Percentiles rank a stretch among this genome's conserved stretches.
Evolutionary conservation across 2,888 invertebrate genomes (phyloP).

Genomic region (Pseudococcus longispinus): DNA sequence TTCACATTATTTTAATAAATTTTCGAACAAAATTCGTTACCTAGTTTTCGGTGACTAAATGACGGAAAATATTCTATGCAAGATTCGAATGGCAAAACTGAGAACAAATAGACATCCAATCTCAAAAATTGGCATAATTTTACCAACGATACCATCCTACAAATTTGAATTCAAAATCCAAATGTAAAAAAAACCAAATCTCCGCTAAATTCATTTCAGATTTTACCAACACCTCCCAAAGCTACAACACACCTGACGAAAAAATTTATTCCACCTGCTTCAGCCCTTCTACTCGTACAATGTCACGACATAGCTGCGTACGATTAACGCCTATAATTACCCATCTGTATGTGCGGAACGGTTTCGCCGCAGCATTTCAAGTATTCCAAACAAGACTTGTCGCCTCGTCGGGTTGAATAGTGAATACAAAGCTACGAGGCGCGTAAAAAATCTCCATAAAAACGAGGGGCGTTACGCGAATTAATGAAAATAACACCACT

Average conservation of each 20-base stretch:
- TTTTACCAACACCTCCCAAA: background rate
- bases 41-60: too few relatives aligned
- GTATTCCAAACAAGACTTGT: background rate
- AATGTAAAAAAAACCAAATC: too few relatives aligned
- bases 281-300: background rate
- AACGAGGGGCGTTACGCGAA: conserved; percentile 35
- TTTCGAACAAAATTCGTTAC: too few relatives aligned
- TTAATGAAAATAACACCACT: conserved; percentile 35
- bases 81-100: too few relatives aligned
- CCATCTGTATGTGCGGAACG: background rate
- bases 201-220: background rate
- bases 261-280: background rate
- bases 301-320: background rate
- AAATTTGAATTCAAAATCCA: too few relatives aligned
- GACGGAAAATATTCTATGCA: too few relatives aligned
- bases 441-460: conserved; percentile 31
- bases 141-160: too few relatives aligned
- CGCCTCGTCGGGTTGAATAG: background rate
- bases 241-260: background rate
- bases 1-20: too few relatives aligned
- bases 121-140: too few relatives aligned
- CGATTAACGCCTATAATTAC: background rate
- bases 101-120: too few relatives aligned
- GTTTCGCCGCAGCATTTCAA: background rate
- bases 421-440: background rate